A percentile compares a stretch with the other conserved stretches of the same genome.
Conservation (phyloP, 2,113 vertebrate species). For the Varanus salvator region DNA sequence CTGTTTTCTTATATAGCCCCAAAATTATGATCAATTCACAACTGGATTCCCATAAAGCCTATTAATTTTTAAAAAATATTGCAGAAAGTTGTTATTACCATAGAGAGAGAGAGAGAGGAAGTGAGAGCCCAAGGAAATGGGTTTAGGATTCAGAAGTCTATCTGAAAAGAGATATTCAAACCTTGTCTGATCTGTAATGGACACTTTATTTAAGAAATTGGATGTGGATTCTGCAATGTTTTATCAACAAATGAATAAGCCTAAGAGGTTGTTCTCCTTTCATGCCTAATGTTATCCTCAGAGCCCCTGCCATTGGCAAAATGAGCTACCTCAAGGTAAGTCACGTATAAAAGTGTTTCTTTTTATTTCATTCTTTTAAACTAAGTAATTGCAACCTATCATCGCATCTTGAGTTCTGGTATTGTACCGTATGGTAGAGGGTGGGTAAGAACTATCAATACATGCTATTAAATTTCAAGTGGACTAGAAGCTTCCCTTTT, state of each 20-base stretch:
- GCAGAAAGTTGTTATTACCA: no score
- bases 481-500: slow-evolving; percentile 54
- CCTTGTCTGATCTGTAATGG: background rate
- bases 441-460: slow-evolving; percentile 47
- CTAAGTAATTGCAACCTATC: slow-evolving; percentile 51
- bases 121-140: background rate
- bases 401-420: slow-evolving; percentile 27
- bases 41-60: no score
- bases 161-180: background rate
- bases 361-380: slow-evolving; percentile 6
- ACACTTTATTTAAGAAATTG: slow-evolving; percentile 6
- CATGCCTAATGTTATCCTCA: slow-evolving; percentile 29
- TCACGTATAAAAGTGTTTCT: slow-evolving; percentile 33
- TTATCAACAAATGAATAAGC: slow-evolving; percentile 33
- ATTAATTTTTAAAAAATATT: no score
- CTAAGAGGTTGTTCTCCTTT: slow-evolving; percentile 37
- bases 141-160: slow-evolving; percentile 44
- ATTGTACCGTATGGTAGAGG: slow-evolving; percentile 43
- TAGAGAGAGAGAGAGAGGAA: no score
- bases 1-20: no score
- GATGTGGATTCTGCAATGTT: slow-evolving; percentile 35
- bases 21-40: no score
- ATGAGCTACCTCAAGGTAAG: slow-evolving; percentile 35
- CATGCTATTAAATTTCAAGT: slow-evolving; percentile 65
- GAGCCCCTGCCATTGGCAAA: slow-evolving; percentile 19